Base-by-base conservation (phyloP, 2,797 vertebrate genomes). In the Cichlasoma orientale region DNA sequence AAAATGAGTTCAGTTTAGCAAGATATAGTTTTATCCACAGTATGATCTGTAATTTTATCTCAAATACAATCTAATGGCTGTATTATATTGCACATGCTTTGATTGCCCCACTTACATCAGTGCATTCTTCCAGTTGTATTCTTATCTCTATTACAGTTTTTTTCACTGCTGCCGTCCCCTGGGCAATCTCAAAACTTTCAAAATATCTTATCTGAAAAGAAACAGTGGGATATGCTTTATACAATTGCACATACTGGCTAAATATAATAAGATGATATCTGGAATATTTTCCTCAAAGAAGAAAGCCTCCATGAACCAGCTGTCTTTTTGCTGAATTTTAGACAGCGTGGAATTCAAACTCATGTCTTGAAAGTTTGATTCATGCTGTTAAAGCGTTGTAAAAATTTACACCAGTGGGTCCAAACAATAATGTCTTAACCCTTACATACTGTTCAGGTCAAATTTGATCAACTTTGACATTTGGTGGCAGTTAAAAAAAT, bases 111-210 rank as follows among this genome's bases (percentile, higher is more conserved):
- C 61, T 68, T 47, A 68, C 25, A 29, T 68, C 41, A n/a, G 2
- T 47, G 38, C 5, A 19, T 55, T 19, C 4, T 47, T 66, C 47
- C 25, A 47, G 41, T 68, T 68, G 41, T 68, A 25, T 12, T 47
- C 0, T 66, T 68, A 68, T 68, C 61, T 68, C 41, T 50, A 44
- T 50, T 66, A 19, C 23, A 66, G 36, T 53, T 21, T 21, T 21
- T 9, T 4, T 2, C 0, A 13, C 14, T 63, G 23, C 0, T 0
- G 14, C 23, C 12, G 11, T 41, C 8, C 61, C 23, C 38, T 47
- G 38, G 38, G 38, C 61, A 63, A 41, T 61, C 14, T 63, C 21
- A 44, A 44, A 66, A 66, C 38, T 12, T 47, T 44, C 3, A 27
- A 44, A 52, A 27, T 27, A 27, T 47, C 23, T 66, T 63, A 44